A percentile compares a stretch with the other conserved stretches of the same genome.
phyloP scores from a whole-genome alignment of 2,797 vertebrate genomes.

The Sparus aurata region DNA sequence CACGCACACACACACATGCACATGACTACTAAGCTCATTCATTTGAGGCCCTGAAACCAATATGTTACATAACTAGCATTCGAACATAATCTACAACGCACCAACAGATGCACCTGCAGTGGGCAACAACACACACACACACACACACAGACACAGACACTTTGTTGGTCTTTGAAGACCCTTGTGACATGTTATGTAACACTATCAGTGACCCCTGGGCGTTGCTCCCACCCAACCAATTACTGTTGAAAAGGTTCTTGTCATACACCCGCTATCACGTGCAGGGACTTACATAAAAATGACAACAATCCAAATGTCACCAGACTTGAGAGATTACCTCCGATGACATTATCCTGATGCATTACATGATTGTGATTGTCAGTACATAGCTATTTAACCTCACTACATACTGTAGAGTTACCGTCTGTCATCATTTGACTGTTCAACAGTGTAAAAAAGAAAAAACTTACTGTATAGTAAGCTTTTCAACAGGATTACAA shows the following conservation, averaged over 20 bases:
- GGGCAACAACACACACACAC: constrained; percentile 2
- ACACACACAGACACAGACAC: constrained; percentile 2
- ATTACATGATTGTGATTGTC: neutral
- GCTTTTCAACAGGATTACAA: too few relatives aligned
- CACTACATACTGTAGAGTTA: neutral
- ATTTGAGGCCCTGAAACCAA: constrained; percentile 27
- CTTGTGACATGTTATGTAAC: constrained; percentile 54
- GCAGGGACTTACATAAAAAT: constrained; percentile 13
- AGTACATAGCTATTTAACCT: neutral
- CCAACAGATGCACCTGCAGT: constrained; percentile 25
- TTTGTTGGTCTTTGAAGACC: constrained; percentile 31
- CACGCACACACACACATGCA: constrained; percentile 7
- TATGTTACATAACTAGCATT: constrained; percentile 38
- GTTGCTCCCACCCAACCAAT: constrained; percentile 39
- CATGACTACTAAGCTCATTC: constrained; percentile 7
- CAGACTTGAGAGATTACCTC: constrained; percentile 22
- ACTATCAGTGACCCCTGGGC: constrained; percentile 41
- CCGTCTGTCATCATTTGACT: neutral
- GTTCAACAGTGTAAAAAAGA: neutral
- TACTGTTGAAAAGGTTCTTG: constrained; percentile 41
- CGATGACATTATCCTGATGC: neutral
- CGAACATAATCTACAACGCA: constrained; percentile 24
- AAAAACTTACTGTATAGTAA: neutral
- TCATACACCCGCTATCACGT: constrained; percentile 43
- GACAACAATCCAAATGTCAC: constrained; percentile 45